A percentile compares a stretch with the other conserved stretches of the same genome.
These are phyloP conservation scores for Callinectes sapidus DNA, from an alignment of 2,888 invertebrate species.

Conservation along the genomic window DNA sequence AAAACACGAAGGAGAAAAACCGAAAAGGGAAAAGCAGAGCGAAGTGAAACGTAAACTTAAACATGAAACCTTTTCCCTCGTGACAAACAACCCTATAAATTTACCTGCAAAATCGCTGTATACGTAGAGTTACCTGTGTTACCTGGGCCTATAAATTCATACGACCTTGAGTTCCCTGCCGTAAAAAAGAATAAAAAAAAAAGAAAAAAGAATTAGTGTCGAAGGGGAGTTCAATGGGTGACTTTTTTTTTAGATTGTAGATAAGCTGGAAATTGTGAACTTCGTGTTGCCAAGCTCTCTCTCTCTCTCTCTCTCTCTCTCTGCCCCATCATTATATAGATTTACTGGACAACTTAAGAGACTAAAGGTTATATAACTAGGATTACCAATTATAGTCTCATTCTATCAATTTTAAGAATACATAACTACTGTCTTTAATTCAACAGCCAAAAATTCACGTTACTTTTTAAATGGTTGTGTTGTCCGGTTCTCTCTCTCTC, in stretches of 20 bases:
- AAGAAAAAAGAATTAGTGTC: background rate
- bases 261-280: background rate
- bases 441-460: too few relatives aligned
- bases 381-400: too few relatives aligned
- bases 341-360: too few relatives aligned
- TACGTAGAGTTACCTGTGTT: background rate
- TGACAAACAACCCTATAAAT: background rate
- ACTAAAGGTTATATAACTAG: too few relatives aligned
- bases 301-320: slow-evolving; percentile 25
- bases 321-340: too few relatives aligned
- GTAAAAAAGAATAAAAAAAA: background rate
- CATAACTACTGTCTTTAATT: too few relatives aligned
- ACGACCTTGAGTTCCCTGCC: background rate
- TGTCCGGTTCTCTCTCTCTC: too few relatives aligned
- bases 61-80: background rate
- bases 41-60: background rate
- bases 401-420: too few relatives aligned
- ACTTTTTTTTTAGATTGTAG: background rate
- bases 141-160: background rate
- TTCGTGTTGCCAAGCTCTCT: background rate
- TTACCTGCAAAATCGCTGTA: background rate
- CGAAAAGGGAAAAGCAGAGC: background rate
- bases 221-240: background rate
- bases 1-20: background rate
- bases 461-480: too few relatives aligned